Evolutionary conservation across 2,888 invertebrate genomes (phyloP).

Genomic region (Scrobipalpa atriplicella): DNA sequence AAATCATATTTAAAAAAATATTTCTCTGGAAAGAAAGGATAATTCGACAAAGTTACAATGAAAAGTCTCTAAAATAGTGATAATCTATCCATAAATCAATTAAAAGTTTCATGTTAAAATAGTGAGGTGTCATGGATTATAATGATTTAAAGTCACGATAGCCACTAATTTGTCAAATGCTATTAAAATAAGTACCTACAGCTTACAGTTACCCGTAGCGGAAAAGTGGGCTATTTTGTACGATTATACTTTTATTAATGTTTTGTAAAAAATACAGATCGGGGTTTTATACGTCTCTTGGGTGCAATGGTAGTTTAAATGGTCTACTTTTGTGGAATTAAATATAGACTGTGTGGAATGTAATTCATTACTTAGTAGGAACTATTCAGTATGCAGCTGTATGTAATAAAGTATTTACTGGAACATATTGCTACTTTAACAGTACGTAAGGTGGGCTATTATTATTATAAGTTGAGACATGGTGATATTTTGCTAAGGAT

Average conservation of each 20-base stretch:
- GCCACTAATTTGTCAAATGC: constrained; percentile 24
- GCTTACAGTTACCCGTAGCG: background rate
- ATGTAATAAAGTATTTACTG: too few species aligned
- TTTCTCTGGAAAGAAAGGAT: too few species aligned
- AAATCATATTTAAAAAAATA: too few species aligned
- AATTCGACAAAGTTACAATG: too few species aligned
- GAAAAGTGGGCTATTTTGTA: constrained; percentile 18
- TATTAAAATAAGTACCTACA: constrained; percentile 6
- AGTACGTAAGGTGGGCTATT: too few species aligned
- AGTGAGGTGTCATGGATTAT: background rate
- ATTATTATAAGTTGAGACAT: too few species aligned
- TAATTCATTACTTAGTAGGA: background rate
- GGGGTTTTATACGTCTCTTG: constrained; percentile 25
- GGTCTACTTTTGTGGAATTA: background rate
- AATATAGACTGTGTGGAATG: background rate
- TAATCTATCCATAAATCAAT: too few species aligned
- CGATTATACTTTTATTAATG: constrained; percentile 23
- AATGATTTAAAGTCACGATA: constrained; percentile 25
- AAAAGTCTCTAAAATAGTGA: too few species aligned
- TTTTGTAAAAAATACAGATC: constrained; percentile 33
- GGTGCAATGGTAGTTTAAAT: constrained; percentile 19
- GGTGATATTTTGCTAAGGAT: too few species aligned
- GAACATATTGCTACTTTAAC: too few species aligned
- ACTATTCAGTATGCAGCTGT: too few species aligned
- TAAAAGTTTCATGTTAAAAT: too few species aligned